Base-by-base conservation (phyloP, 2,888 invertebrate genomes). In the Taenaris catops region DNA sequence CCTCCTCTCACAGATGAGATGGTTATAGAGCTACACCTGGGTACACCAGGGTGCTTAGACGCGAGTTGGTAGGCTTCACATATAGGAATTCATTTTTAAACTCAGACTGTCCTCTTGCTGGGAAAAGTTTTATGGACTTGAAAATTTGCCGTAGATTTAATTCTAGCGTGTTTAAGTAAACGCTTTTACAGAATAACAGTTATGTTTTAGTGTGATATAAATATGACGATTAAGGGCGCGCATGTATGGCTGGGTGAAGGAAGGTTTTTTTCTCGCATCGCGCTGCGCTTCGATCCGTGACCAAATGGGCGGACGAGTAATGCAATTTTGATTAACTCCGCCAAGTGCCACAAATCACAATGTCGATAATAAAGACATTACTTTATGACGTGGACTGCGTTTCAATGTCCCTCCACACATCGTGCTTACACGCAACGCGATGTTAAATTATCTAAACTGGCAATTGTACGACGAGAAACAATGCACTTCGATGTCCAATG, bases 321-420 rank as follows among this genome's bases (percentile, higher is more conserved):
- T 83, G 75, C 71, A 79, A 73, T 79, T 83, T 78, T 79, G 81
- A 84, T 84, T 73, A 74, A 73, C 70, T 68, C 49, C 58, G 50
- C 50, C 54, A 55, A 28, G 54, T 60, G 48, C 54, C 1, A 16
- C 31, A 58, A 56, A 59, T 48, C 51, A 51, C 58, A 63, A 65
- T 67, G 63, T 63, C 56, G 51, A 58, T 56, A 61, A 74, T 73
- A 63, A 64, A 76, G 67, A 75, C 70, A 75, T 79, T 76, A 74
- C 59, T 63, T 60, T 48, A 53, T 46, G 36, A 48, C 46, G 48
- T 51, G 53, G 25, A 28, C 25, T 25, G 50, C 36, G 25, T 49
- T 42, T 43, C 40, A 46, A 49, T 48, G 48, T 47, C 6, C 4
- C 16, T n/a, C 40, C 36, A 25, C n/a, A 20, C 32, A 16, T 12